phyloP scores from a whole-genome alignment of 2,797 vertebrate genomes.

The Leptoclinus maculatus region DNA sequence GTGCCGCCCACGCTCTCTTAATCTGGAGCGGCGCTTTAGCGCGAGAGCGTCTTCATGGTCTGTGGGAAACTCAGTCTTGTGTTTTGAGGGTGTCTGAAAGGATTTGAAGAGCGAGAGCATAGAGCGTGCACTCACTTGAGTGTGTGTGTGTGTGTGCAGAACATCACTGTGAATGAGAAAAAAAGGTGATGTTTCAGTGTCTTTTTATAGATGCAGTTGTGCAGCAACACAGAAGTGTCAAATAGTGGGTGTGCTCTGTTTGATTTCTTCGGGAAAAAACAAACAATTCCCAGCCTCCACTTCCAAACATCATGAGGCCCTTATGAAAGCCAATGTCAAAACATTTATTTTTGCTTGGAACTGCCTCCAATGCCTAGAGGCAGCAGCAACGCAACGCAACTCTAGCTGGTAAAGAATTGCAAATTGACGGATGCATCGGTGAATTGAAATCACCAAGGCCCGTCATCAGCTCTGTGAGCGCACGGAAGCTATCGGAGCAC shows the following conservation, averaged over 20 bases:
- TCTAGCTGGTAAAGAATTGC: not conserved
- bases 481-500: slow-evolving; percentile 30
- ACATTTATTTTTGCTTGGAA: slow-evolving; percentile 37
- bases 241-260: slow-evolving; percentile 1
- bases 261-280: slow-evolving; percentile 1
- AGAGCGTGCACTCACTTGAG: not conserved
- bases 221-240: slow-evolving; percentile 1
- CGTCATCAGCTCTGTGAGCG: slow-evolving; percentile 30
- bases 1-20: slow-evolving; percentile 26
- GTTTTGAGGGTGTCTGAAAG: slow-evolving; percentile 12
- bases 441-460: slow-evolving; percentile 38
- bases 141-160: not conserved
- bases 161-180: not conserved
- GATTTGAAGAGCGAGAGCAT: not conserved
- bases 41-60: slow-evolving; percentile 14
- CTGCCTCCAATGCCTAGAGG: slow-evolving; percentile 9
- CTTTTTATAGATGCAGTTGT: not conserved
- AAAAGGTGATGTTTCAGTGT: not conserved
- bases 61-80: slow-evolving; percentile 15
- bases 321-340: slow-evolving; percentile 18
- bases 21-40: slow-evolving; percentile 14
- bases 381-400: not conserved
- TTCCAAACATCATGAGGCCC: slow-evolving; percentile 8
- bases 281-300: slow-evolving; percentile 1
- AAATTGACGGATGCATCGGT: slow-evolving; percentile 46